These are phyloP conservation scores for Psittacula echo DNA, from an alignment of 2,797 vertebrate species.

Conservation along the genomic window DNA sequence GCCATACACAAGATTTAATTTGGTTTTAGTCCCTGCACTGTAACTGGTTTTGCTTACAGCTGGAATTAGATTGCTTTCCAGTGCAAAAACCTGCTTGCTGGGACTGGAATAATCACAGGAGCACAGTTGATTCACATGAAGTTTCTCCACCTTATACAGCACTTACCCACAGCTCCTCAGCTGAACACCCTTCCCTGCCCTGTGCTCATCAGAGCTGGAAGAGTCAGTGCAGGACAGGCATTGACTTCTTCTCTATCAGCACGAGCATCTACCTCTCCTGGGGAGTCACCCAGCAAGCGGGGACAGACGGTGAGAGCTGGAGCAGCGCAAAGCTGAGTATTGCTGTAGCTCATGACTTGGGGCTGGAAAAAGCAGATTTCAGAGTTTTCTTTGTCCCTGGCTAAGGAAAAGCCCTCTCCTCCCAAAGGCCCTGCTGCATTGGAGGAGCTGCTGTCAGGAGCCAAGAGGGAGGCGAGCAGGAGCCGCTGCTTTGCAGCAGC, in stretches of 20 bases:
- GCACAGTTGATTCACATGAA: constrained; percentile 6
- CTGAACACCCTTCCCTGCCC: neutral
- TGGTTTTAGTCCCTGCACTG: constrained; percentile 39
- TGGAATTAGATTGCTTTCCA: constrained; percentile 55
- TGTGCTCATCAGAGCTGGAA: neutral
- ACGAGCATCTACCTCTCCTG: neutral
- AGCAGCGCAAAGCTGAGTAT: neutral
- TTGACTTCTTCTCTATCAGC: neutral
- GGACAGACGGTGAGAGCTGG: neutral
- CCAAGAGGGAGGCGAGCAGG: neutral
- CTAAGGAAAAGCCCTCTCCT: neutral
- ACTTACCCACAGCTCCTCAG: constrained; percentile 4
- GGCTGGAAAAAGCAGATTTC: neutral
- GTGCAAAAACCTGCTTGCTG: constrained; percentile 25
- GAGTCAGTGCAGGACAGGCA: neutral
- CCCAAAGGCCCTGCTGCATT: neutral
- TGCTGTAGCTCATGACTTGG: neutral
- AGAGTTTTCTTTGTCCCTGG: neutral
- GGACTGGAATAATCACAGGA: neutral
- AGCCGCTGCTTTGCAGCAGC: constrained; percentile 7
- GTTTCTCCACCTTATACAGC: neutral
- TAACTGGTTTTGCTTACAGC: constrained; percentile 61
- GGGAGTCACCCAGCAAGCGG: neutral
- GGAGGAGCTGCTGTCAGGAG: neutral
- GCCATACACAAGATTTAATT: constrained; percentile 59